Evolutionary conservation across 2,888 invertebrate genomes (phyloP), one percentile per base, ranked within the genome.

Genomic region (Eupithecia tripunctaria): DNA sequence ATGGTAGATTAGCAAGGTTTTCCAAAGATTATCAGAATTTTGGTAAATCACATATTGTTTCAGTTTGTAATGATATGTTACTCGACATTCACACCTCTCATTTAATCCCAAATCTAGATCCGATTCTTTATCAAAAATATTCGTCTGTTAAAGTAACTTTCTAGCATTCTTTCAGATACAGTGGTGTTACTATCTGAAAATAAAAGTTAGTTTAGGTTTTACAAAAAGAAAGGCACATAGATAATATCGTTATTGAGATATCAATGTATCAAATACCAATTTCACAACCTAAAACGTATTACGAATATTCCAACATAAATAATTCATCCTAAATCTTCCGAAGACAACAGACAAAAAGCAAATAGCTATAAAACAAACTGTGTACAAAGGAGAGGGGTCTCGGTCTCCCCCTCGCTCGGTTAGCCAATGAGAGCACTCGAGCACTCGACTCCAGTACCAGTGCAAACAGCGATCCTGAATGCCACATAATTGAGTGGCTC

Each of bases 401-500:
- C 56, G 25, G 56, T 56, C 81, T 81, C 80, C 83, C 85, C 85
- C 82, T 81, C 78, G 72, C 72, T 79, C 78, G 82, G 83, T 80
- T 80, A 81, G 90, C 92, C 93, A 93, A 93, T 93, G 88, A 92
- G 91, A 85, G 88, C 85, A 76, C 89, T 64, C 64, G 64, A 64
- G 38, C 64, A 29, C 63, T 86, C 85, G 86, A 79, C 82, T 88
- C 88, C 83, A 78, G 91, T 91, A 91, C 84, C 82, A 75, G 70
- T 69, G 75, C 71, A 73, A 76, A 73, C 75, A 70, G 75, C 84
- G 85, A 82, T 86, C 84, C 87, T 91, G 91, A 92, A 91, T 91
- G 88, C 90, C 88, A 87, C 89, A 86, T 92, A 92, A 93, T 93
- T 89, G 89, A 90, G 90, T 89, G 88, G 86, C 88, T 87, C 86